Conservation (phyloP, 2,888 invertebrate species). For the Griposia aprilina region DNA sequence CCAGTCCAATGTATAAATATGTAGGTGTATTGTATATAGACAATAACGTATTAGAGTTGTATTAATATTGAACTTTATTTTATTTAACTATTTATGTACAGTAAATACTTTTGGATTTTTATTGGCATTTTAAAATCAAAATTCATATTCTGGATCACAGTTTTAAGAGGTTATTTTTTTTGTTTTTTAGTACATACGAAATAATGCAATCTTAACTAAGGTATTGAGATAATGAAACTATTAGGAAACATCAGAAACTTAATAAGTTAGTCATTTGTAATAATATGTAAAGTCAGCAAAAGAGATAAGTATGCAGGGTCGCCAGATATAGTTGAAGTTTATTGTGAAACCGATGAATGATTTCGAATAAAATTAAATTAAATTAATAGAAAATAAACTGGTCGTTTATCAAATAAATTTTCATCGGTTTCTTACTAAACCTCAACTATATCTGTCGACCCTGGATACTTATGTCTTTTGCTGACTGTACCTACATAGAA, state of each 20-base stretch:
- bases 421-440: too few relatives aligned
- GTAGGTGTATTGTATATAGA: conserved; percentile 86
- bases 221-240: conserved; percentile 11
- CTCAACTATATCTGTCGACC: too few relatives aligned
- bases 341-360: too few relatives aligned
- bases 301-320: too few relatives aligned
- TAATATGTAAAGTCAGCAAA: not conserved
- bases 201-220: conserved; percentile 31
- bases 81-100: conserved; percentile 66
- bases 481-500: not conserved
- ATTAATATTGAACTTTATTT: conserved; percentile 65
- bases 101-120: conserved; percentile 45
- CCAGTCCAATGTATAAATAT: conserved; percentile 79
- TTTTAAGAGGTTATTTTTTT: conserved; percentile 13
- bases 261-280: conserved; percentile 12
- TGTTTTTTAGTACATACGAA: conserved; percentile 33
- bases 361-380: too few relatives aligned
- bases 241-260: conserved; percentile 8
- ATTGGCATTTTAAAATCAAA: conserved; percentile 5
- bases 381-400: too few relatives aligned
- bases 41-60: conserved; percentile 79
- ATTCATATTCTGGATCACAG: conserved; percentile 31
- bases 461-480: too few relatives aligned
- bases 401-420: too few relatives aligned
- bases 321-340: too few relatives aligned